These are phyloP conservation scores for Sterna hirundo DNA, from an alignment of 2,113 vertebrate species.

Conservation along the genomic window DNA sequence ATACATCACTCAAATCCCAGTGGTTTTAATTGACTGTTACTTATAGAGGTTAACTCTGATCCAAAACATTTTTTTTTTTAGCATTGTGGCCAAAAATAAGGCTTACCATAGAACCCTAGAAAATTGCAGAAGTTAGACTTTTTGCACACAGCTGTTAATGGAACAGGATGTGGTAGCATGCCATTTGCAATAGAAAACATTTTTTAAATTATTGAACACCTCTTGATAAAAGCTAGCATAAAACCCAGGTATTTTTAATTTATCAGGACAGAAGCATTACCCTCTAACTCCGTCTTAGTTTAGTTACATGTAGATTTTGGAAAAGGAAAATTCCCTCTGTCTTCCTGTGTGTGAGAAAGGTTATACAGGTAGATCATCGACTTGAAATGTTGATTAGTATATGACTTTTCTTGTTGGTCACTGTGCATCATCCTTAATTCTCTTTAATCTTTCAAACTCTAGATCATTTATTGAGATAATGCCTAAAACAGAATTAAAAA, in stretches of 20 bases:
- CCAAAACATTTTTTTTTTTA: background rate
- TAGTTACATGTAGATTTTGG: background rate
- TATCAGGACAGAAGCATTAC: background rate
- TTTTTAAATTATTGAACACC: background rate
- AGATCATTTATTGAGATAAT: background rate
- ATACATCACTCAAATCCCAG: background rate
- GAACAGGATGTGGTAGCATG: background rate
- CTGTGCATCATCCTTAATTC: background rate
- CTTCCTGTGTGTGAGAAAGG: background rate
- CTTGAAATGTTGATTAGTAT: background rate
- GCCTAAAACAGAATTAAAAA: background rate
- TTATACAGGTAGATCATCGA: background rate
- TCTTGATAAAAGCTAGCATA: background rate
- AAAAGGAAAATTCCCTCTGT: background rate
- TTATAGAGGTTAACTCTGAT: background rate
- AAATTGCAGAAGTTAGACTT: background rate
- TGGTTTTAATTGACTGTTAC: background rate
- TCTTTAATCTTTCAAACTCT: background rate
- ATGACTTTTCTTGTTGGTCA: background rate
- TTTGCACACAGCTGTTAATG: background rate
- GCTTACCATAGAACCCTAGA: background rate
- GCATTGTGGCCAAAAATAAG: background rate
- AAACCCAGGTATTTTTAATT: background rate
- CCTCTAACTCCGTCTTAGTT: background rate
- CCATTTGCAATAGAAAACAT: background rate